These are phyloP conservation scores for Sarcophaga subvicina DNA, from an alignment of 2,888 invertebrate genomes.

Conservation along the genomic window DNA sequence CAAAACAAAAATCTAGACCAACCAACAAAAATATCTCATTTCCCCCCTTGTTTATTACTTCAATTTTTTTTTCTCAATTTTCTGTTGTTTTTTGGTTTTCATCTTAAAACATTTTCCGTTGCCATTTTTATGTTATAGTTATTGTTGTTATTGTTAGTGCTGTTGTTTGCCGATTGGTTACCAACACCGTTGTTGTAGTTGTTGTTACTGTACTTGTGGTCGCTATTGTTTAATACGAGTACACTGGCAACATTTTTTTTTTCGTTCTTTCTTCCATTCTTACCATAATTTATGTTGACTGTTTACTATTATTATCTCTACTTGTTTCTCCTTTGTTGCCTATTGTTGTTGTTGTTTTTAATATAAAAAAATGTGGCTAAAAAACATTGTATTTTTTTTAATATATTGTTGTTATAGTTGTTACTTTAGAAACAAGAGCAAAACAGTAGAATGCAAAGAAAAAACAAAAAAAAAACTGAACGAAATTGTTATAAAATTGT, in stretches of 20 bases:
- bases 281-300: conserved; percentile 70
- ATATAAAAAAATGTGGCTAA: conserved; percentile 25
- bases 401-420: conserved; percentile 38
- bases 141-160: conserved; percentile 34
- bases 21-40: conserved; percentile 16
- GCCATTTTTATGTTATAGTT: conserved; percentile 9
- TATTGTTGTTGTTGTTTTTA: conserved; percentile 36
- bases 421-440: conserved; percentile 45
- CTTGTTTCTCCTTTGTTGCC: conserved; percentile 12
- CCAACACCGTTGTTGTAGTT: conserved; percentile 60
- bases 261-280: conserved; percentile 44
- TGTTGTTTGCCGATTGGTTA: conserved; percentile 58
- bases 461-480: conserved; percentile 4
- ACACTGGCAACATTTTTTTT: conserved; percentile 41
- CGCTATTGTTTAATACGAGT: conserved; percentile 53
- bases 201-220: conserved; percentile 63
- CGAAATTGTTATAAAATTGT: conserved; percentile 52
- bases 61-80: conserved; percentile 31
- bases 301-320: conserved; percentile 67
- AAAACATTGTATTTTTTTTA: neutral
- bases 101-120: conserved; percentile 17
- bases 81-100: conserved; percentile 25
- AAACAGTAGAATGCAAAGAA: neutral
- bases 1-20: conserved; percentile 63
- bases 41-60: conserved; percentile 62